Conservation (phyloP, 2,797 vertebrate genomes). For the Eupleurogrammus muticus region DNA sequence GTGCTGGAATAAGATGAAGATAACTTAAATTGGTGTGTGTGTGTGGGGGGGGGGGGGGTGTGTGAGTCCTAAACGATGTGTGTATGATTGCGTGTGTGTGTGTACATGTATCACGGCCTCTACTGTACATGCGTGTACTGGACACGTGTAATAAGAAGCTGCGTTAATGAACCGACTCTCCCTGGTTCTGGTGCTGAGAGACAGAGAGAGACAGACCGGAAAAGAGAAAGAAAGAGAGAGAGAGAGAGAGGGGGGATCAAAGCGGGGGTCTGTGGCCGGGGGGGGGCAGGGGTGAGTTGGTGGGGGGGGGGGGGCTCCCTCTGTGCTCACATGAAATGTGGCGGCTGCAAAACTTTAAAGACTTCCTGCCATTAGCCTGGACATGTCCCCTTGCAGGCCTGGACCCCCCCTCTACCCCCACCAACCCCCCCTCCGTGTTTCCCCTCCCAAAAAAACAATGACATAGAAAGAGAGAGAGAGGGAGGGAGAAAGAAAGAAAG, state of each 20-base stretch:
- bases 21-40: conserved; percentile 34
- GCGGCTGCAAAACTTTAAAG: conserved; percentile 96
- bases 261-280: conserved; percentile 90
- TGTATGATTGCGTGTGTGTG: conserved; percentile 1
- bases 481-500: conserved; percentile 21
- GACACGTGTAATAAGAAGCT: conserved; percentile 90
- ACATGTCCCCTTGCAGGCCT: conserved; percentile 91
- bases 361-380: conserved; percentile 99
- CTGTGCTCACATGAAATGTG: conserved; percentile 94
- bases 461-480: conserved; percentile 21
- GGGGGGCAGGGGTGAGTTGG: too few species aligned
- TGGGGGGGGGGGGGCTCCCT: too few species aligned
- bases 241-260: conserved; percentile 88
- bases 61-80: conserved; percentile 28
- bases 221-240: conserved; percentile 26
- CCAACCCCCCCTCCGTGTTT: conserved; percentile 66
- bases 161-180: conserved; percentile 94
- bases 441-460: conserved; percentile 74
- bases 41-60: conserved; percentile 47
- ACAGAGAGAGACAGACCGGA: conserved; percentile 34
- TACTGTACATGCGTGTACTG: conserved; percentile 48
- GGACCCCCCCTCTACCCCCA: conserved; percentile 85
- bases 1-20: conserved; percentile 45
- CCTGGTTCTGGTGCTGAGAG: conserved; percentile 81
- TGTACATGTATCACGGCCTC: conserved; percentile 6